Percentiles rank a stretch among this genome's conserved stretches.
Evolutionary conservation across 2,113 vertebrate genomes (phyloP).

Genomic region (Notechis scutatus): DNA sequence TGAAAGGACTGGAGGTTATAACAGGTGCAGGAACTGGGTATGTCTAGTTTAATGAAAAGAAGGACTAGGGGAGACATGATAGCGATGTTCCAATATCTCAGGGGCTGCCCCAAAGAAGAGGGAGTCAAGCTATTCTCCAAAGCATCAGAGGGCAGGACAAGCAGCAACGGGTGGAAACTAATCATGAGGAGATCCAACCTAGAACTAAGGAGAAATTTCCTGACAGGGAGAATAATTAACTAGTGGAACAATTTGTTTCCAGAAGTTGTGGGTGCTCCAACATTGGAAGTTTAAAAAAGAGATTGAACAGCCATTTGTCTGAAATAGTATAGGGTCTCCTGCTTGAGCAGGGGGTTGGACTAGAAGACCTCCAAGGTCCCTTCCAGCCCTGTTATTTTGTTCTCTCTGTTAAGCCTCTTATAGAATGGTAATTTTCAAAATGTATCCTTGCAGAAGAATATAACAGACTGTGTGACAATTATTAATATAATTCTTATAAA

Average conservation of each 20-base stretch:
- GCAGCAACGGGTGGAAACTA: background rate
- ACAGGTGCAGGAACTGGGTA: background rate
- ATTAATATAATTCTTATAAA: constrained; percentile 5
- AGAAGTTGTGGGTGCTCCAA: background rate
- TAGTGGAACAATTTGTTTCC: background rate
- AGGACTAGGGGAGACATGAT: background rate
- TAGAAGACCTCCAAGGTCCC: background rate
- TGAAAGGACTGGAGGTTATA: background rate
- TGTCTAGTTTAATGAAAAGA: background rate
- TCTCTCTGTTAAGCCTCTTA: background rate
- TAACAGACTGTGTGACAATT: background rate
- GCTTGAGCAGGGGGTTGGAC: background rate
- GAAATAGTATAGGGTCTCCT: background rate
- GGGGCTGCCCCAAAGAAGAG: background rate
- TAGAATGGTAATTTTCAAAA: background rate
- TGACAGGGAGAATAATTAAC: background rate
- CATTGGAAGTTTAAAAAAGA: background rate
- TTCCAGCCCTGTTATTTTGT: background rate
- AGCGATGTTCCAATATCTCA: background rate
- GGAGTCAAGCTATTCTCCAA: background rate
- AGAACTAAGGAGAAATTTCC: background rate
- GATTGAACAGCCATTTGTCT: background rate
- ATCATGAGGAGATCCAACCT: background rate
- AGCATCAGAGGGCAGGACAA: background rate
- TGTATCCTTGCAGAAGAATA: constrained; percentile 12